Conservation (phyloP, 2,797 vertebrate genomes). For the Catamblyrhynchus diadema region DNA sequence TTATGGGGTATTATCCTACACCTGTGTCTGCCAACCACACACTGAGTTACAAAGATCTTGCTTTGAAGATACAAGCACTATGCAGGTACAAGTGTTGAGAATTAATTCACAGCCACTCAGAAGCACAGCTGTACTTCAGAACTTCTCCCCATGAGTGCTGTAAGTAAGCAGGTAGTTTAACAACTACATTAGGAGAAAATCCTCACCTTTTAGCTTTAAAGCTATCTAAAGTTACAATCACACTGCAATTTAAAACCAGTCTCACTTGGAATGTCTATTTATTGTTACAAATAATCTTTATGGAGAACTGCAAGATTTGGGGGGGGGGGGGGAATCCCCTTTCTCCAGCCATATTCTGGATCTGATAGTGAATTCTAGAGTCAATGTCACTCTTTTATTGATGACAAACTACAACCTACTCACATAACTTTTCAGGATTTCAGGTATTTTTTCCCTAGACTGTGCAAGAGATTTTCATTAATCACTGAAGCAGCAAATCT, state of each 20-base stretch:
- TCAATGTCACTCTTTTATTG: not conserved
- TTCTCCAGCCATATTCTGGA: not conserved
- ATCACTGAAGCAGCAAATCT: not conserved
- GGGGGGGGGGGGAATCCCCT: rapidly evolving
- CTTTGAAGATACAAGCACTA: not conserved
- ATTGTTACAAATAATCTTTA: not conserved
- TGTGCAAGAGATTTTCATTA: not conserved
- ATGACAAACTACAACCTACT: not conserved
- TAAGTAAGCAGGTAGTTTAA: not conserved
- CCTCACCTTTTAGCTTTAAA: slow-evolving; percentile 17
- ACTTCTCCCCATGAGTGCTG: not conserved
- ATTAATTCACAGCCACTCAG: not conserved
- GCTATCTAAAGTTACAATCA: not conserved
- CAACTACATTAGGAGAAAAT: not conserved
- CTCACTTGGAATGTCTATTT: not conserved
- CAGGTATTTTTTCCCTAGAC: not conserved
- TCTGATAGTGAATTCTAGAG: not conserved
- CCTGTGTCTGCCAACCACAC: not conserved
- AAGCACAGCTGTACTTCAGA: not conserved
- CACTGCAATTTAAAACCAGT: not conserved
- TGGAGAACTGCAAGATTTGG: not conserved
- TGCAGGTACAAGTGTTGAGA: not conserved
- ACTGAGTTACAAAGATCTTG: not conserved
- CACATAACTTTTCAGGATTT: not conserved
- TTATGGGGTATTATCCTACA: not conserved